Percentiles rank a stretch among this genome's conserved stretches.
Conservation (phyloP, 2,113 vertebrate species). For the Cyanoderma ruficeps region DNA sequence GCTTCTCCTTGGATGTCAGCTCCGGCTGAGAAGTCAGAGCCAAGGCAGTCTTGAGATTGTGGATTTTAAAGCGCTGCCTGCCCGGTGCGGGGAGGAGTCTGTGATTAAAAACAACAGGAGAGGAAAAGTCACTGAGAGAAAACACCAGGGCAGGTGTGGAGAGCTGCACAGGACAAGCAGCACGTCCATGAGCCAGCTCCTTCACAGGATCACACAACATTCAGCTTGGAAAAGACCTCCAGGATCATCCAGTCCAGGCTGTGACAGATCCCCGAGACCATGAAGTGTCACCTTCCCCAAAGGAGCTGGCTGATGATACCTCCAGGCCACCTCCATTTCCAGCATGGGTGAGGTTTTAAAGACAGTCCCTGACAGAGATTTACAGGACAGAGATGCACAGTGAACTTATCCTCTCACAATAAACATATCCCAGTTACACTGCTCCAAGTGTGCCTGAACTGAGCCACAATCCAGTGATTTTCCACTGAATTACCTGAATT, state of each 20-base stretch:
- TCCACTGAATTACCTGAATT: neutral
- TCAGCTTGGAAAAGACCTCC: neutral
- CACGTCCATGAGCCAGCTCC: rapidly evolving
- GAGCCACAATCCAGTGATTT: neutral
- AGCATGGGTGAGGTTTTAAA: neutral
- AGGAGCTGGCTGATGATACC: neutral
- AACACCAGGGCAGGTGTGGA: neutral
- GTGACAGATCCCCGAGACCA: neutral
- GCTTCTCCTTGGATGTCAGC: slow-evolving; percentile 1
- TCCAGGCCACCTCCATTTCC: neutral
- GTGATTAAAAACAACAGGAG: neutral
- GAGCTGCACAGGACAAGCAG: rapidly evolving
- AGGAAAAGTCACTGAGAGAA: neutral
- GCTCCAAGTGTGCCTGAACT: neutral
- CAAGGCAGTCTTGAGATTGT: neutral
- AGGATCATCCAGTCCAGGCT: neutral
- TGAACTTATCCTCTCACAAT: rapidly evolving
- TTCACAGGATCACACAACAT: neutral
- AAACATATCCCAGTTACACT: neutral
- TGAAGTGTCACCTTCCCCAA: neutral
- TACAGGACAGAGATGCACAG: neutral
- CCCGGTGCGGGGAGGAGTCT: rapidly evolving
- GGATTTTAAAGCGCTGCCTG: neutral
- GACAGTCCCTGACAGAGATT: rapidly evolving
- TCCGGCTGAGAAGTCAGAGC: neutral